Evolutionary conservation across 2,797 vertebrate genomes (phyloP).

Genomic region (Micropoecilia bifurca): DNA sequence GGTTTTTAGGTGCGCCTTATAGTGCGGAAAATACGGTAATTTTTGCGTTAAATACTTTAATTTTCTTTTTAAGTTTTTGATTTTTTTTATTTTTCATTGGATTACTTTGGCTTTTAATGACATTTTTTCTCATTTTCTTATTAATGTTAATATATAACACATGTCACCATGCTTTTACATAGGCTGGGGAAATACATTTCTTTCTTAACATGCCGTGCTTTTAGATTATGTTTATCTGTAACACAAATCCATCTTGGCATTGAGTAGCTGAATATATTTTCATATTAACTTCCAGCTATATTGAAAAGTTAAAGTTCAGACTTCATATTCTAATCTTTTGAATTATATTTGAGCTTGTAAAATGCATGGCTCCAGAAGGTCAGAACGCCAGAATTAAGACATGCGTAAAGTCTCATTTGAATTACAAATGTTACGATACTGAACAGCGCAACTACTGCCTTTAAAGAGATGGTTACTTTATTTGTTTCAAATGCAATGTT

Average conservation of each 20-base stretch:
- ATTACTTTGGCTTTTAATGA: not conserved
- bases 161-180: not conserved
- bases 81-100: not conserved
- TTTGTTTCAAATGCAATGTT: not conserved
- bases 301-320: not conserved
- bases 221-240: not conserved
- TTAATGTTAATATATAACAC: not conserved
- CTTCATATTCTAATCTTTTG: not conserved
- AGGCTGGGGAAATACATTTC: not conserved
- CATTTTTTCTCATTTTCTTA: not conserved
- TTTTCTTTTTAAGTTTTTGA: too few relatives aligned
- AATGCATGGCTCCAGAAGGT: not conserved
- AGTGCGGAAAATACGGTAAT: too few relatives aligned
- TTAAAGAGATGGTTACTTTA: not conserved
- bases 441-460: not conserved
- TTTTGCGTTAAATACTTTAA: too few relatives aligned
- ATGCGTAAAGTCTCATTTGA: not conserved
- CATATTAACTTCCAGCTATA: not conserved
- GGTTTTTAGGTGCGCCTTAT: too few relatives aligned
- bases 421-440: not conserved
- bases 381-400: not conserved
- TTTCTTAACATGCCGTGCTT: not conserved
- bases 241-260: not conserved
- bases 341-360: not conserved
- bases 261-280: not conserved